Evolutionary conservation across 2,113 vertebrate genomes (phyloP).

Genomic region (Onychostruthus taczanowskii): DNA sequence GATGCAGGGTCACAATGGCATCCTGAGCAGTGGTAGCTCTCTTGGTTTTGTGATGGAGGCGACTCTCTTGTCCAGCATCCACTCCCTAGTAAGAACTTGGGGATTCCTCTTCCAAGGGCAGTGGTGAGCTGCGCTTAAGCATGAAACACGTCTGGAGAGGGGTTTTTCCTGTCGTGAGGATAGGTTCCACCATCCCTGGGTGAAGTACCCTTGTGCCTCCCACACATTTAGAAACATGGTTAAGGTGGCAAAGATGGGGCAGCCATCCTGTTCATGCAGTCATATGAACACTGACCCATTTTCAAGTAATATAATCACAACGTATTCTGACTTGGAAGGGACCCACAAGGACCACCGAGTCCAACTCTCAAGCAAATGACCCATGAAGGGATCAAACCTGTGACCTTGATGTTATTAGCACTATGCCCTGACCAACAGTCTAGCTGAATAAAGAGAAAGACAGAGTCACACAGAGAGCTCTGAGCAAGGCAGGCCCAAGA

Average conservation of each 20-base stretch:
- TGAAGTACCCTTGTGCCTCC: not conserved
- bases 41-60: not conserved
- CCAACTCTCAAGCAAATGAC: not conserved
- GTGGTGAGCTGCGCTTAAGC: not conserved
- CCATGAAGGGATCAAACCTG: not conserved
- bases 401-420: not conserved
- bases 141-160: fast-evolving
- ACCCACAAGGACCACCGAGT: not conserved
- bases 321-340: not conserved
- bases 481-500: not conserved
- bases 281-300: not conserved
- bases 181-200: not conserved
- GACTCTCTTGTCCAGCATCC: not conserved
- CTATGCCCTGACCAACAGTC: not conserved
- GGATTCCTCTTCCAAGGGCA: not conserved
- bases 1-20: not conserved
- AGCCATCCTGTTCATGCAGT: not conserved
- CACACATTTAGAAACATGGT: not conserved
- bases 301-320: not conserved
- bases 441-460: not conserved
- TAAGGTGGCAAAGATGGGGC: not conserved
- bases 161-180: not conserved
- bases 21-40: not conserved
- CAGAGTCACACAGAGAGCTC: not conserved
- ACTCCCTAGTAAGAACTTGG: not conserved